Evolutionary conservation across 2,888 invertebrate species (phyloP), one percentile per base, ranked within the genome.

Genomic region (Cheilosia vulpina): DNA sequence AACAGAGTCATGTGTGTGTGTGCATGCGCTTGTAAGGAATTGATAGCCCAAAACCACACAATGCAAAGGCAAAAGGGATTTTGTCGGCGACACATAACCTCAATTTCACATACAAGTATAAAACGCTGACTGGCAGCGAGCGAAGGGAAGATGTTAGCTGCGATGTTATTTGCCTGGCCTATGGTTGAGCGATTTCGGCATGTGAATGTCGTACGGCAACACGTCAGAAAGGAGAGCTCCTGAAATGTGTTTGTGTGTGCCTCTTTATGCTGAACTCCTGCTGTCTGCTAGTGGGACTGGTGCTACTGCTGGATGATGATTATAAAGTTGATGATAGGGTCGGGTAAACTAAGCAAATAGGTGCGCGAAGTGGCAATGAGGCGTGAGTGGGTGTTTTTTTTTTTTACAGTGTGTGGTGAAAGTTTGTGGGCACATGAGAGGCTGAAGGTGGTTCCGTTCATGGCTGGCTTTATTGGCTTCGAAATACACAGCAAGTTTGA

Each of bases 31-130:
- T 38, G 50, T 45, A 79, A 83, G 85, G 76, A 77, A 81, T 72
- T 85, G 85, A 85, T 85, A 84, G 76, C 76, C 72, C 62, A 66
- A 81, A 81, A 85, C 85, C 85, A 62, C 85, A 85, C 24, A 76
- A 68, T 66, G 72, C 60, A 34, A 72, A 55, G 63, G 69, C 57
- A 71, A 71, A 76, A 65, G 65, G 71, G 75, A 75, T 76, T 81
- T 72, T 68, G 68, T 68, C 71, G 38, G 65, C 47, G 72, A 68
- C 68, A 73, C 65, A 76, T 60, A 85, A 81, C 85, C 81, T 72
- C 72, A 85, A 81, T 76, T 66, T 62, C 72, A 78, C 66, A 63
- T 43, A 55, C 1, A 21, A 38, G 15, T 47, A 31, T 31, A 19
- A 47, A 52, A 27, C 19, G 19, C 13, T 13, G 58, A 27, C 9